Evolutionary conservation across 2,797 vertebrate species (phyloP), one percentile per base, ranked within the genome.

Genomic region (Sebastiscus albofasciatus): DNA sequence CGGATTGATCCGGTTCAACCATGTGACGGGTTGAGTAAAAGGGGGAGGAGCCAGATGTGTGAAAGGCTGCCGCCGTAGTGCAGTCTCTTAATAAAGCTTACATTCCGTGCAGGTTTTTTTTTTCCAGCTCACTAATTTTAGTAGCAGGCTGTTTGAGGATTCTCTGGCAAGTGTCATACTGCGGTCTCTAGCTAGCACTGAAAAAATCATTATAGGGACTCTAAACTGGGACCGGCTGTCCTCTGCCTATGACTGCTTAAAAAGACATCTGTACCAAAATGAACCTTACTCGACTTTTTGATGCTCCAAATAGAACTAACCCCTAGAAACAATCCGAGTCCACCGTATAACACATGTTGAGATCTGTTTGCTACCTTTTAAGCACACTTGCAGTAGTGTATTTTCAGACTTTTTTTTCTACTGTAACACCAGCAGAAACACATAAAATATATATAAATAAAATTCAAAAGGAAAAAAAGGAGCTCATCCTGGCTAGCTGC

Each of bases 201-300:
- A 80, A 87, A 78, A 79, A 91, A 87, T 79, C 59, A 90, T 82
- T 46, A 69, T 16, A 60, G 42, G 52, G 67, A 72, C 74, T 85
- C 56, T 67, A 49, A 84, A 54, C 59, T 81, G 67, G 58, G 60
- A 67, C 66, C 27, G 55, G 27, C 72, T 77, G 81, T 85, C 78
- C 72, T 83, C 80, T 42, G 76, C 67, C 76, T 52, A 20, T 26
- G 42, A 46, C 85, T 80, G 52, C 76, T 71, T 58, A 67, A 79
- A 79, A 64, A 76, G 33, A 66, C 74, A 83, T 81, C 67, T 79
- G 77, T 24, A 79, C 75, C 54, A 29, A 55, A 29, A 54, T 60
- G 66, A 81, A 79, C 81, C 66, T 36, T n/a, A 6, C 60, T 33
- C 10, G 1, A 29, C 56, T 56, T 80, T 74, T 11, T 67, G 39